Evolutionary conservation across 2,113 vertebrate species (phyloP), one percentile per base, ranked within the genome.

Genomic region (Phalacrocorax pelagicus): DNA sequence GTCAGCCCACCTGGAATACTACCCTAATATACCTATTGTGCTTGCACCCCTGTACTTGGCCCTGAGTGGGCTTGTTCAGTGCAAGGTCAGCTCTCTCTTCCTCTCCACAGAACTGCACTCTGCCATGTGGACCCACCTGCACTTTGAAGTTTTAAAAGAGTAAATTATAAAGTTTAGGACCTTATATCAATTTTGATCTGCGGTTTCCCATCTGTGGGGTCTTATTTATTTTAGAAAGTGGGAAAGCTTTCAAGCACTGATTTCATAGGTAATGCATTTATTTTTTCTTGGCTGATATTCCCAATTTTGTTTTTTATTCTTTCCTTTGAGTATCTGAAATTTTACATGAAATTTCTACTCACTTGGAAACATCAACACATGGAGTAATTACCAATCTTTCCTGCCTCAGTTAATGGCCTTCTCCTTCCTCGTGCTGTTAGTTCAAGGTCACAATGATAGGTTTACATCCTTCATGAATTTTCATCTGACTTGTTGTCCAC

Each of bases 391-490:
- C 72, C 34, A 79, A 0, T 81, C 62, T 92, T 96, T 95, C 95
- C 88, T 92, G 85, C 46, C 55, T 87, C 62, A 75, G 88, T 94
- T 97, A 92, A 96, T 2, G 4, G 66, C 70, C 34, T 89, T 96
- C 89, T 91, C 49, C 49, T 92, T 97, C 93, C 94, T 91, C n/a
- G 4, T 75, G 58, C 78, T 87, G 17, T 82, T 89, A 90, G 93
- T 92, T 96, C 92, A 96, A 97, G 97, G 93, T 97, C 95, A 91
- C 51, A 72, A 6, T 69, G 82, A 87, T 71, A 77, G 77, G 55
- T 69, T 92, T 90, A 94, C 94, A 81, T 73, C 79, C 89, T 93
- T 84, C 38, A 47, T 84, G 47, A 94, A 90, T 93, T 96, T 96
- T 94, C 79, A 79, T 96, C 93, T 4, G 23, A 90, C 81, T 92